Conservation (phyloP, 2,113 vertebrate species). For the Lanius collurio region DNA sequence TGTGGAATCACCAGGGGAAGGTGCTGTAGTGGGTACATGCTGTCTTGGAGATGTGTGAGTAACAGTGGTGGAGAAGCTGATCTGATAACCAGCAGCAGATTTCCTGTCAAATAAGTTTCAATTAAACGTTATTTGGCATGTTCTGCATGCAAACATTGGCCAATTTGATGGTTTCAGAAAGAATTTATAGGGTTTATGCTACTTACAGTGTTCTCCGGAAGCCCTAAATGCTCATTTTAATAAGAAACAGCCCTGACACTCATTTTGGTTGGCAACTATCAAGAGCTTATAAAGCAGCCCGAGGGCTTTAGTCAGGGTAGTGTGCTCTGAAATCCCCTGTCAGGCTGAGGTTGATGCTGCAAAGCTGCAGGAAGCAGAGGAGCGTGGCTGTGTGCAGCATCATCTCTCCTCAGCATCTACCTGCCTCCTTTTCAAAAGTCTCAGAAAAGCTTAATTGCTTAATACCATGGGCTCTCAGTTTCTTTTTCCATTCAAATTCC, state of each 20-base stretch:
- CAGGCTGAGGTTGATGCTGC: background rate
- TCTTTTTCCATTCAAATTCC: background rate
- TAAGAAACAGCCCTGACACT: background rate
- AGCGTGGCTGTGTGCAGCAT: background rate
- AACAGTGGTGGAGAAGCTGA: background rate
- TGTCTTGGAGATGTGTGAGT: background rate
- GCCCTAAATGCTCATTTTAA: background rate
- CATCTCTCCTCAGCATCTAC: background rate
- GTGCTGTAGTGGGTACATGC: fast-evolving
- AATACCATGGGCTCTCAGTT: background rate
- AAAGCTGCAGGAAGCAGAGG: background rate
- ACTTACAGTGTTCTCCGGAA: background rate
- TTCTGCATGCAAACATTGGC: background rate
- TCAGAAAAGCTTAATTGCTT: background rate
- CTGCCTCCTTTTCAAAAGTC: background rate
- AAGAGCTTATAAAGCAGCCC: background rate
- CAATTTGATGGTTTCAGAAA: background rate
- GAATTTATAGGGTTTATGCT: background rate
- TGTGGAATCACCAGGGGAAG: background rate
- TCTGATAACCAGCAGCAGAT: background rate
- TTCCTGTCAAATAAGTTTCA: background rate
- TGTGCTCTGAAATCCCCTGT: background rate
- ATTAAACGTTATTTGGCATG: background rate
- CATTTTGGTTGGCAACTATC: slow-evolving; percentile 8
- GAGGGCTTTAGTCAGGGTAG: background rate